Base-by-base conservation (phyloP, 2,888 invertebrate genomes). In the Dynastes tityus region DNA sequence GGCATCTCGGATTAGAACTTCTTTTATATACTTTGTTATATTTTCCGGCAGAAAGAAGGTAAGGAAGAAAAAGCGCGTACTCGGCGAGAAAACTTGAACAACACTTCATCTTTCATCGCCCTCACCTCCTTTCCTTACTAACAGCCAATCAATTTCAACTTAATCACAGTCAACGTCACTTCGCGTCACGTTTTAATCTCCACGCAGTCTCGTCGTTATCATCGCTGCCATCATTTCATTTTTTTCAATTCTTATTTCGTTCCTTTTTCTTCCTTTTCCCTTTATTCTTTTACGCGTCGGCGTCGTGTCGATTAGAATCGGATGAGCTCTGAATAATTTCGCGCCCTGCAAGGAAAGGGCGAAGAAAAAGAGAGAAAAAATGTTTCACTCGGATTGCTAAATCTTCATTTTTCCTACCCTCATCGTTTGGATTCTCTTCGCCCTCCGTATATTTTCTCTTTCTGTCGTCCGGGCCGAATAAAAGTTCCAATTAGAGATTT, bases 401-500 rank as follows among this genome's bases (percentile, higher is more conserved):
- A 45, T 29, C 58, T 71, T 58, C 73, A 73, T 73, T 73, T 73
- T 58, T 29, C 73, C 73, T 29, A 58, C 73, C 73, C 58, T 40
- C 61, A 40, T 73, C 37, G 32, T 73, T 61, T 22, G 5, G 71
- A 71, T 37, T 71, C 51, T 16, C 55, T 13, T 22, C 40, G 22
- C 45, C 22, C 68, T 68, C 29, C 6, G 29, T 61, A 61, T 61
- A 11, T 61, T n/a, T 22, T 68, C 49, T 9, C 1, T 68, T 45
- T 49, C 68, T 68, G 49, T 68, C 68, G 45, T 68, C 51, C 8
- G 22, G 16, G 45, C 53, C 73, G 73, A 61, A 73, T 73, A 73
- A 73, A 73, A 73, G 61, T 73, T 73, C 73, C 73, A 73, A 73
- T 73, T 73, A 73, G 73, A 58, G 73, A 73, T 61, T 58, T 70